phyloP scores from a whole-genome alignment of 2,797 vertebrate species.

The Sebastes steindachneri region DNA sequence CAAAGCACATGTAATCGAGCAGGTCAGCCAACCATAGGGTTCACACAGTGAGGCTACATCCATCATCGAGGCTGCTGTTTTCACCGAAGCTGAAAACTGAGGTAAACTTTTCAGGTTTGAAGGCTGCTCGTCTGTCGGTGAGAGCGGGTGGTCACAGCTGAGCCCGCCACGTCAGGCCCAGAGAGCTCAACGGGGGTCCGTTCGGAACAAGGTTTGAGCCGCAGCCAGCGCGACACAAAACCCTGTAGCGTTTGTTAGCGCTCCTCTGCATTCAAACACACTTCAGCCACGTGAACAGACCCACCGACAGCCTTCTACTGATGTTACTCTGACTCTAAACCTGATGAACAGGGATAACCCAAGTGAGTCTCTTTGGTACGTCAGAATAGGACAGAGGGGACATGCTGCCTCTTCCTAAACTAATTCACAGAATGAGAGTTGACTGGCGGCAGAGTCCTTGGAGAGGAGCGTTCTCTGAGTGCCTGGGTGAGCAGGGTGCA shows the following conservation, averaged over 20 bases:
- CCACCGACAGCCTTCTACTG: constrained; percentile 33
- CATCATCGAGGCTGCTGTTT: constrained; percentile 83
- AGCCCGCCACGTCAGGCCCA: constrained; percentile 65
- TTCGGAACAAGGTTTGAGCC: constrained; percentile 67
- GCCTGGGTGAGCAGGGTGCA: constrained; percentile 99
- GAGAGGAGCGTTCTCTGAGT: constrained; percentile 96
- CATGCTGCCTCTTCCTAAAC: constrained; percentile 37
- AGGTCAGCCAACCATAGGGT: constrained; percentile 86
- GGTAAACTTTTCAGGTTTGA: constrained; percentile 88
- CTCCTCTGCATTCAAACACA: constrained; percentile 33
- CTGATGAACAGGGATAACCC: constrained; percentile 75
- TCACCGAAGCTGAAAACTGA: constrained; percentile 89
- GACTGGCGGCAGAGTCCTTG: constrained; percentile 96
- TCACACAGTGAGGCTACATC: constrained; percentile 88
- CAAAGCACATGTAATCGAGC: constrained; percentile 73
- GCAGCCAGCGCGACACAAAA: constrained; percentile 86
- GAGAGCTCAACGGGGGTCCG: constrained; percentile 11
- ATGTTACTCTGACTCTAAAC: constrained; percentile 62
- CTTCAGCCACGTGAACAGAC: neutral
- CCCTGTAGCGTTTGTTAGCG: constrained; percentile 55
- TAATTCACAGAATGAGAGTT: constrained; percentile 99
- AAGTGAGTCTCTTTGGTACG: constrained; percentile 90
- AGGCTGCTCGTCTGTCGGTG: constrained; percentile 70
- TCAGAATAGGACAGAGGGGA: constrained; percentile 53
- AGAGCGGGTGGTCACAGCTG: constrained; percentile 57